A percentile compares a stretch with the other conserved stretches of the same genome.
These are phyloP conservation scores for Drosophila littoralis DNA, from an alignment of 1,140 invertebrate genomes.

Conservation along the genomic window DNA sequence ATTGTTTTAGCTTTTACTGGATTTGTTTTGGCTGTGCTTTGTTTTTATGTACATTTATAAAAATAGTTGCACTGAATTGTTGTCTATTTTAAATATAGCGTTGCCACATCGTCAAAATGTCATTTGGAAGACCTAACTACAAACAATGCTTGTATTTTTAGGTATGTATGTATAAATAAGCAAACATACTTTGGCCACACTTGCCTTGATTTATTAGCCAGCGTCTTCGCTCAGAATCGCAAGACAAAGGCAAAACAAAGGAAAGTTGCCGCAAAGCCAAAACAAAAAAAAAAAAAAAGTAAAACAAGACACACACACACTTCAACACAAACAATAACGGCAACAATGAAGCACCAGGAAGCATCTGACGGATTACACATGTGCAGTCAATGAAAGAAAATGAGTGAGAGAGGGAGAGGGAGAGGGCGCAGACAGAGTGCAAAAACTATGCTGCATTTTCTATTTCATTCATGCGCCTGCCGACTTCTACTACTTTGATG, in stretches of 20 bases:
- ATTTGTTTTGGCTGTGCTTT: neutral
- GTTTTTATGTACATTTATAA: conserved; percentile 19
- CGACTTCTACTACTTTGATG: conserved; percentile 13
- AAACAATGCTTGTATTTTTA: too few relatives aligned
- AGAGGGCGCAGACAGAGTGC: neutral
- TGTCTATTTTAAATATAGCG: neutral
- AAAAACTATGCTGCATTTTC: conserved; percentile 65
- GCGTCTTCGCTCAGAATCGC: conserved; percentile 3
- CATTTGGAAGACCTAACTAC: conserved; percentile 2
- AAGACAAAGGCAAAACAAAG: conserved; percentile 47
- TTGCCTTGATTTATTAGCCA: conserved; percentile 11
- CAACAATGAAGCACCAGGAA: conserved; percentile 64
- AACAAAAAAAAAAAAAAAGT: conserved; percentile 23
- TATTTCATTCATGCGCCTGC: conserved; percentile 50
- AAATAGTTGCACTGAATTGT: conserved; percentile 12
- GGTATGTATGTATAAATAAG: neutral
- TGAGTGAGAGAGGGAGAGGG: neutral
- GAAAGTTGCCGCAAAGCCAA: conserved; percentile 64
- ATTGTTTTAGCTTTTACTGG: conserved; percentile 25
- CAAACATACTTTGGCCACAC: conserved; percentile 3
- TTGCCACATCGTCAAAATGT: conserved; percentile 7
- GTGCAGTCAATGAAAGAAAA: conserved; percentile 68
- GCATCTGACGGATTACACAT: conserved; percentile 48
- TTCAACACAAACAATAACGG: conserved; percentile 10
- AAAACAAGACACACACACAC: conserved; percentile 5